Conservation (phyloP, 2,113 vertebrate species). For the Petroica traversi region DNA sequence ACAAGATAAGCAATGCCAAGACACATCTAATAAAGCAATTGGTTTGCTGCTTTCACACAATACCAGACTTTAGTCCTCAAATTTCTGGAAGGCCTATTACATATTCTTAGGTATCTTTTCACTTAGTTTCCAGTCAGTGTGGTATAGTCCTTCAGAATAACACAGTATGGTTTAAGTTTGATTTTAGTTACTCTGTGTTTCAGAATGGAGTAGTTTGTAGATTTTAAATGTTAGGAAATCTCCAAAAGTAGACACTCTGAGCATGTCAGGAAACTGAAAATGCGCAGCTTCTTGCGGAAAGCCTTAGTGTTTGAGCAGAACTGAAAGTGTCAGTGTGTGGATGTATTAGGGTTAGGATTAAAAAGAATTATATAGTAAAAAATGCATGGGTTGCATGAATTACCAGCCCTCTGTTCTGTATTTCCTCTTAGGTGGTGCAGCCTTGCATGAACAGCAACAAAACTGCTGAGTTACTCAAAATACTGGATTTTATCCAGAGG, state of each 20-base stretch:
- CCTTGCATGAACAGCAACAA: conserved; percentile 78
- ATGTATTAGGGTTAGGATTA: neutral
- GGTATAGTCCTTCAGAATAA: neutral
- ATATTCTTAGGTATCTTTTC: neutral
- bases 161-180: neutral
- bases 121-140: neutral
- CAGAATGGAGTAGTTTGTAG: neutral
- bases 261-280: neutral
- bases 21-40: neutral
- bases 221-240: neutral
- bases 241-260: neutral
- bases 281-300: rapidly evolving
- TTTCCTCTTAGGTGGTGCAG: conserved; percentile 73
- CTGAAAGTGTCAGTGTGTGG: neutral
- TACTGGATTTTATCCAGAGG: conserved; percentile 75
- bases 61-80: neutral
- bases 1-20: neutral
- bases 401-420: neutral
- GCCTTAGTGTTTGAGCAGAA: neutral
- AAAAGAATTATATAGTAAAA: neutral
- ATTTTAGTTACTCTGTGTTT: neutral
- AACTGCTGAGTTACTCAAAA: conserved; percentile 75
- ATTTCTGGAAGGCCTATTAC: neutral
- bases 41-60: neutral
- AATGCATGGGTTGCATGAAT: neutral